Conservation (phyloP, 2,888 invertebrate species). For the Caenorhabditis panamensis region DNA sequence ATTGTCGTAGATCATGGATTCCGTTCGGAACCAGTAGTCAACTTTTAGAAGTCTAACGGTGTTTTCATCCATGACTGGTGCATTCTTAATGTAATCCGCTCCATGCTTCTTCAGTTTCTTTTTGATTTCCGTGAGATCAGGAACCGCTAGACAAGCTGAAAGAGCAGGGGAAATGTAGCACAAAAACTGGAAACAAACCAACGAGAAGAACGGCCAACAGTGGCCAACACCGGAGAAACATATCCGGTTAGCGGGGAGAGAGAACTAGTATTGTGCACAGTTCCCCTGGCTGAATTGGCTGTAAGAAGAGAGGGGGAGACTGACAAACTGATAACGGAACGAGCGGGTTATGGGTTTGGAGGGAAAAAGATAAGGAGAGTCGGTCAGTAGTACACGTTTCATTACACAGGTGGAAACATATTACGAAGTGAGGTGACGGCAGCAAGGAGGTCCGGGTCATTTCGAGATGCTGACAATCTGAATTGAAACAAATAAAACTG, state of each 20-base stretch:
- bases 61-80: slow-evolving; percentile 35
- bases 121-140: slow-evolving; percentile 55
- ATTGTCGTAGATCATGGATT: slow-evolving; percentile 69
- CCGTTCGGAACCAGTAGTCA: slow-evolving; percentile 70
- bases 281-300: slow-evolving; percentile 6
- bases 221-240: slow-evolving; percentile 32
- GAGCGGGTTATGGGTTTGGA: slow-evolving; percentile 42
- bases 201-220: slow-evolving; percentile 19
- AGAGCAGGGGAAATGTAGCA: too few relatives aligned
- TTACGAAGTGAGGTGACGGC: background rate
- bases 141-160: slow-evolving; percentile 29
- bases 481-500: too few relatives aligned
- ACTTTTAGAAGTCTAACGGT: slow-evolving; percentile 63
- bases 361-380: slow-evolving; percentile 32
- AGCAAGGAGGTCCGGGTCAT: background rate
- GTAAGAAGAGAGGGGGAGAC: slow-evolving; percentile 33
- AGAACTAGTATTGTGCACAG: slow-evolving; percentile 13
- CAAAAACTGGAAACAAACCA: background rate
- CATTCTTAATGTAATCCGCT: slow-evolving; percentile 29
- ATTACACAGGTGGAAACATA: slow-evolving; percentile 2
- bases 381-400: slow-evolving; percentile 47
- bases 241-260: slow-evolving; percentile 35
- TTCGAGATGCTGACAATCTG: background rate
- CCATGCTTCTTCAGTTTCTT: slow-evolving; percentile 42
- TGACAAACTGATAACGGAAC: slow-evolving; percentile 36